These are phyloP conservation scores for Apostichopus californicus DNA, from an alignment of 35 echinoderm and acorn worm species.

Conservation along the genomic window DNA sequence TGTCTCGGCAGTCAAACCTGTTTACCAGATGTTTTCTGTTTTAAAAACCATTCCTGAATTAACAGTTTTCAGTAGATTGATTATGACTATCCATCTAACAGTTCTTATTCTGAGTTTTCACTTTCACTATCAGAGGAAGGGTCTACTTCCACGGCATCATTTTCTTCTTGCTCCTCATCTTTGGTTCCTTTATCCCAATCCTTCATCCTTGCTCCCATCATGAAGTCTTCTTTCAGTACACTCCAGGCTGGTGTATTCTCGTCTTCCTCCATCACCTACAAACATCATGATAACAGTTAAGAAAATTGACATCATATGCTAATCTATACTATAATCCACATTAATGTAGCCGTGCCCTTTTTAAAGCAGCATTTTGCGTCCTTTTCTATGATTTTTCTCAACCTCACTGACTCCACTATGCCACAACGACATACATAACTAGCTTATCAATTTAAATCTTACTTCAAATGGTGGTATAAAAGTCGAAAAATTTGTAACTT, in stretches of 20 bases:
- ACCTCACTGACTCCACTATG: too few relatives aligned
- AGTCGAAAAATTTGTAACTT: too few relatives aligned
- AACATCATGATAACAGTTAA: not conserved
- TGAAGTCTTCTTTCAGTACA: conserved; percentile 63
- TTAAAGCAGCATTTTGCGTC: too few relatives aligned
- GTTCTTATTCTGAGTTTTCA: conserved; percentile 12
- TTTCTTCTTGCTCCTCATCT: conserved; percentile 34
- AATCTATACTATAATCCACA: too few relatives aligned
- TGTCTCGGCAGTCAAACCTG: too few relatives aligned
- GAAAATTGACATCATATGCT: too few relatives aligned
- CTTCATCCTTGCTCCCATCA: conserved; percentile 73
- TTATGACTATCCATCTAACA: not conserved
- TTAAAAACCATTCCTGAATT: not conserved
- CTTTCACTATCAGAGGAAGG: conserved; percentile 17
- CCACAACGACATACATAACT: too few relatives aligned
- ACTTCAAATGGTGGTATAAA: too few relatives aligned
- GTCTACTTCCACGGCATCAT: not conserved
- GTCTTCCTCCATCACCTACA: not conserved
- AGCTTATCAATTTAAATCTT: too few relatives aligned
- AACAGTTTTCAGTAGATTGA: too few relatives aligned
- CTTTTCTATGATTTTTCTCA: too few relatives aligned
- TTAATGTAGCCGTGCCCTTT: too few relatives aligned
- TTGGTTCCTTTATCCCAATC: conserved; percentile 66
- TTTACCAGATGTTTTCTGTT: not conserved
- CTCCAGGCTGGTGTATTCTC: conserved; percentile 52